Percentiles rank a stretch among this genome's conserved stretches.
These are phyloP conservation scores for Episyrphus balteatus DNA, from an alignment of 1,140 invertebrate genomes.

Conservation along the genomic window DNA sequence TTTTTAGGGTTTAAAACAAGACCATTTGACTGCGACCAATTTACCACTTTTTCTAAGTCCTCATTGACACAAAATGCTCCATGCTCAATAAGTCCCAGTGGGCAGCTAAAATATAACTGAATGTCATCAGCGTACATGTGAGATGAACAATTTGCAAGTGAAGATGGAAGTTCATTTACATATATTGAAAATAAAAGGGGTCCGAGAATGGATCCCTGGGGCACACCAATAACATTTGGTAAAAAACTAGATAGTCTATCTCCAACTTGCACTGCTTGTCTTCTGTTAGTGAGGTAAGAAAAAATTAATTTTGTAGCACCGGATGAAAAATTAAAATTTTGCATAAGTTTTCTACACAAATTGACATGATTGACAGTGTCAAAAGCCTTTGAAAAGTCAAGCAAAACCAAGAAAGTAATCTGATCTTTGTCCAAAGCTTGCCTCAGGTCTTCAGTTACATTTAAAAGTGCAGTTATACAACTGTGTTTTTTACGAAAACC, in stretches of 20 bases:
- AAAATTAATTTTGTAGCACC: not conserved
- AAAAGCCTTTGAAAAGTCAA: slow-evolving; percentile 12
- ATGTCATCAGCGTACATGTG: not conserved
- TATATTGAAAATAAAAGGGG: not conserved
- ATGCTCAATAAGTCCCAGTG: not conserved
- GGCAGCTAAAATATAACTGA: not conserved
- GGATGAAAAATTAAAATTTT: not conserved
- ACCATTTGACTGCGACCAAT: not conserved
- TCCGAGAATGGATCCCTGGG: not conserved
- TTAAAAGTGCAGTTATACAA: not conserved
- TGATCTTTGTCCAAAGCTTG: not conserved
- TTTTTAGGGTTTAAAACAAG: not conserved
- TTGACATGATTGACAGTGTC: slow-evolving; percentile 9
- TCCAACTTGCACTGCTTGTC: not conserved
- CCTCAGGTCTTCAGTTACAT: not conserved
- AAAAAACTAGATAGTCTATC: not conserved
- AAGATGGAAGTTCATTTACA: not conserved
- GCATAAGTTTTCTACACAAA: not conserved
- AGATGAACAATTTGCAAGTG: not conserved
- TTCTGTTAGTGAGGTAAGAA: not conserved
- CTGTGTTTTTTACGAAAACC: slow-evolving; percentile 1
- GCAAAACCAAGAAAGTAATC: slow-evolving; percentile 7
- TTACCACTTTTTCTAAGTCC: not conserved
- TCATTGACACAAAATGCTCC: not conserved
- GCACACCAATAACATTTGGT: not conserved